phyloP scores from a whole-genome alignment of 1,140 invertebrate genomes.

The Glomeris maerens region DNA sequence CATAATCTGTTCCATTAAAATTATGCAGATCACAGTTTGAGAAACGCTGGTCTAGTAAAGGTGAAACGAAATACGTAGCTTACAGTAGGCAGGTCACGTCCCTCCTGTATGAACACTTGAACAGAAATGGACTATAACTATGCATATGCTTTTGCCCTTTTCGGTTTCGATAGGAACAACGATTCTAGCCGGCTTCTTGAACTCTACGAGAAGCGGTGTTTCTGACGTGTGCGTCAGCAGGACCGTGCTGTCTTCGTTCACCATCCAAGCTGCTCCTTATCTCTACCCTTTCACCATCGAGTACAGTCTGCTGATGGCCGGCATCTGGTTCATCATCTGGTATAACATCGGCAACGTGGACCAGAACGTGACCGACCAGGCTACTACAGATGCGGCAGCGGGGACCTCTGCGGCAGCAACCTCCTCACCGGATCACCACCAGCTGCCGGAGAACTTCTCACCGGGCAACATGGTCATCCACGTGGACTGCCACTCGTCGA shows the following conservation, averaged over 20 bases:
- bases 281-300: slow-evolving; percentile 58
- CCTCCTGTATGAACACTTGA: too few relatives aligned
- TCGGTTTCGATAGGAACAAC: too few relatives aligned
- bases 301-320: slow-evolving; percentile 55
- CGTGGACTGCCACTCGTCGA: slow-evolving; percentile 55
- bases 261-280: slow-evolving; percentile 36
- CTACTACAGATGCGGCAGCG: slow-evolving; percentile 5
- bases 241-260: slow-evolving; percentile 7
- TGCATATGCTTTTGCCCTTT: too few relatives aligned
- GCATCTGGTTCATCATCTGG: slow-evolving; percentile 55
- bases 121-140: too few relatives aligned
- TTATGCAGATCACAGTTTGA: too few relatives aligned
- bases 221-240: slow-evolving; percentile 7
- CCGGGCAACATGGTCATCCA: slow-evolving; percentile 44
- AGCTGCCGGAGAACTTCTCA: too few relatives aligned
- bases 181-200: too few relatives aligned
- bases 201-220: too few relatives aligned
- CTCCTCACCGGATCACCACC: slow-evolving; percentile 18
- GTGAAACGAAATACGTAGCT: too few relatives aligned
- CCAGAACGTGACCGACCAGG: slow-evolving; percentile 21
- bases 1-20: too few relatives aligned
- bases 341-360: slow-evolving; percentile 42
- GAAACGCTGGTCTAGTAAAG: too few relatives aligned
- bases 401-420: slow-evolving; percentile 1
- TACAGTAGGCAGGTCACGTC: too few relatives aligned